Conservation (phyloP, 1,140 invertebrate species). For the Oreohelix idahoensis region DNA sequence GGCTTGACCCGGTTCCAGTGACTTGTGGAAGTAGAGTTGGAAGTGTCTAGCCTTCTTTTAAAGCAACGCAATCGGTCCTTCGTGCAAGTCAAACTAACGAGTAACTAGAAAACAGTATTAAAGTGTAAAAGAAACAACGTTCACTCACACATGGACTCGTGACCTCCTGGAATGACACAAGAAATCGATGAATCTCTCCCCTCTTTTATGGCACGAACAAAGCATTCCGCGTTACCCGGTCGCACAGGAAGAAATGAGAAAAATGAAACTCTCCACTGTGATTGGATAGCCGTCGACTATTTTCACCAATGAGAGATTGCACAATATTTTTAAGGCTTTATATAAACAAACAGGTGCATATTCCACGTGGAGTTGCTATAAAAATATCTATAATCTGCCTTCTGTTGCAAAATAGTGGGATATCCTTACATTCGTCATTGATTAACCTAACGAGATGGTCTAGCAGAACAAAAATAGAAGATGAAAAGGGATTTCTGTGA, state of each 20-base stretch:
- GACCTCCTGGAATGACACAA: not conserved
- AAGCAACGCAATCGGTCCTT: not conserved
- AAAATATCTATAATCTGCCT: no score
- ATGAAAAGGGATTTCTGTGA: no score
- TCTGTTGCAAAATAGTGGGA: no score
- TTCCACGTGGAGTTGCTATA: constrained; percentile 21
- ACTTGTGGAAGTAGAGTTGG: no score
- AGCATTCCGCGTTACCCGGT: not conserved
- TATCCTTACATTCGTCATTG: no score
- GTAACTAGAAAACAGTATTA: not conserved
- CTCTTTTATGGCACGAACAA: not conserved
- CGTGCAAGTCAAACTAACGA: not conserved
- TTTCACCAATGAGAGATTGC: constrained; percentile 14
- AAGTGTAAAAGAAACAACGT: not conserved
- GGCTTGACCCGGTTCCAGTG: constrained; percentile 1
- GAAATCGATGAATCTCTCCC: not conserved
- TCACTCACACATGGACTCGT: not conserved
- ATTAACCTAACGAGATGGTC: no score
- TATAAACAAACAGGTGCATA: not conserved
- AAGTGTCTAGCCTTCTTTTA: not conserved
- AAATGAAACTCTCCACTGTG: not conserved
- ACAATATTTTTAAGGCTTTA: not conserved
- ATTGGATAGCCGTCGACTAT: not conserved
- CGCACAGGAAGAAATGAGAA: not conserved
- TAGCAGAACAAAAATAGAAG: no score